Conservation (phyloP, 2,888 invertebrate species). For the Agonopterix subpropinquella region DNA sequence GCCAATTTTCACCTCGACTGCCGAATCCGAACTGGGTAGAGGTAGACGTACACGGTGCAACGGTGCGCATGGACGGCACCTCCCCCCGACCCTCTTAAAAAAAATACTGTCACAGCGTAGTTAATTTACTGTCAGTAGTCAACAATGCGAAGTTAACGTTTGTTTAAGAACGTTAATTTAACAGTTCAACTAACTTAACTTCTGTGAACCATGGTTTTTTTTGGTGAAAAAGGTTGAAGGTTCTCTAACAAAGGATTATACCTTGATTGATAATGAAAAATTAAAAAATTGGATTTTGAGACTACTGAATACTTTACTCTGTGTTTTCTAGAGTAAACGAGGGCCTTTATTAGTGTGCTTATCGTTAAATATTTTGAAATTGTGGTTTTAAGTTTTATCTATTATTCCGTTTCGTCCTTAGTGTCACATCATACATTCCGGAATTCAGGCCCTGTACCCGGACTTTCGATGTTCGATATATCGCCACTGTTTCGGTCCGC, state of each 20-base stretch:
- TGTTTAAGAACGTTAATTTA: neutral
- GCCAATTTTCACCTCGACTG: slow-evolving; percentile 60
- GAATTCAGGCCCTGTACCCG: too few species aligned
- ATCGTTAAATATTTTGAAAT: too few species aligned
- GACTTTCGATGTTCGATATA: too few species aligned
- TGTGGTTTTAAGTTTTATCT: too few species aligned
- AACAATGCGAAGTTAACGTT: neutral
- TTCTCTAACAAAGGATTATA: too few species aligned
- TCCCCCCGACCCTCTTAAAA: slow-evolving; percentile 19
- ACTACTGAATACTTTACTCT: slow-evolving; percentile 30
- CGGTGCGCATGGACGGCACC: slow-evolving; percentile 17
- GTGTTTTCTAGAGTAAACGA: slow-evolving; percentile 18
- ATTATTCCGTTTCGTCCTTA: too few species aligned
- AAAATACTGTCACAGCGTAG: slow-evolving; percentile 36
- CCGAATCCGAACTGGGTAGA: slow-evolving; percentile 56
- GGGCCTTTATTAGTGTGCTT: slow-evolving; percentile 42
- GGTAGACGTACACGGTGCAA: slow-evolving; percentile 20
- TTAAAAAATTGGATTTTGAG: neutral
- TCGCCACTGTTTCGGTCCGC: too few species aligned
- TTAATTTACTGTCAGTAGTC: neutral
- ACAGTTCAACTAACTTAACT: neutral
- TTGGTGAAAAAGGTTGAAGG: too few species aligned
- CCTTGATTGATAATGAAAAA: too few species aligned
- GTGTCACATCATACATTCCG: too few species aligned
- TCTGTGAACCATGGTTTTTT: neutral